These are phyloP conservation scores for Nyctereutes procyonoides DNA, from an alignment of 2,113 vertebrate genomes.

Conservation along the genomic window DNA sequence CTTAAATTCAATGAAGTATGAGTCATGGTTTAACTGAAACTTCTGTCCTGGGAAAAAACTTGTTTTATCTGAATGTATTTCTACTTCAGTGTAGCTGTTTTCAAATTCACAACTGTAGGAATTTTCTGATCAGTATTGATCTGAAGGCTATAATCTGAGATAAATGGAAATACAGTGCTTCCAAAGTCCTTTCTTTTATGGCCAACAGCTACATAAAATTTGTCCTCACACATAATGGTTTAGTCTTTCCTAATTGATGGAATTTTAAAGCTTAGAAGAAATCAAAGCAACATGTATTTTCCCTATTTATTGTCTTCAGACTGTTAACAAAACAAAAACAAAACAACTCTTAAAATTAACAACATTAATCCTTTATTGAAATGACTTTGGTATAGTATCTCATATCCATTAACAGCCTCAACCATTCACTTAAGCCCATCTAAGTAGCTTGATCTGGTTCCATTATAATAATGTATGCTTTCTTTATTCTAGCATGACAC, in stretches of 20 bases:
- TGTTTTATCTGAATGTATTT: constrained; percentile 2
- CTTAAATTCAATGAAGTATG: constrained; percentile 19
- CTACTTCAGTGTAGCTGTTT: constrained; percentile 45
- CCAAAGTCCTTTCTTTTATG: constrained; percentile 34
- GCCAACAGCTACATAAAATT: constrained; percentile 29
- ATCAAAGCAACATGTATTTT: not conserved
- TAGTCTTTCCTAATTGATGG: constrained; percentile 43
- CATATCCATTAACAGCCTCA: constrained; percentile 38
- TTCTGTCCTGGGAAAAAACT: not conserved
- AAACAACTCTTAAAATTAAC: constrained; percentile 59
- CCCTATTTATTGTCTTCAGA: not conserved
- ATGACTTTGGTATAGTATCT: constrained; percentile 52
- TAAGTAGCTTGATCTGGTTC: constrained; percentile 52
- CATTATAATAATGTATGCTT: constrained; percentile 9
- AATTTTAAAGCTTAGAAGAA: constrained; percentile 38
- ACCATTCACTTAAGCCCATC: not conserved
- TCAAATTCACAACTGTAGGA: constrained; percentile 46
- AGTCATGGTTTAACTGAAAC: constrained; percentile 49
- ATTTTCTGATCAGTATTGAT: constrained; percentile 41
- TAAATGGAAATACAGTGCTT: constrained; percentile 15
- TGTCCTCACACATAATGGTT: not conserved
- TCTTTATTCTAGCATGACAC: constrained; percentile 13
- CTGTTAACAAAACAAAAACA: constrained; percentile 30
- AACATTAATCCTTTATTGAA: constrained; percentile 52
- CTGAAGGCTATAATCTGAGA: constrained; percentile 27